Evolutionary conservation across 2,113 vertebrate species (phyloP), one percentile per base, ranked within the genome.

Genomic region (Crotalus horridus): DNA sequence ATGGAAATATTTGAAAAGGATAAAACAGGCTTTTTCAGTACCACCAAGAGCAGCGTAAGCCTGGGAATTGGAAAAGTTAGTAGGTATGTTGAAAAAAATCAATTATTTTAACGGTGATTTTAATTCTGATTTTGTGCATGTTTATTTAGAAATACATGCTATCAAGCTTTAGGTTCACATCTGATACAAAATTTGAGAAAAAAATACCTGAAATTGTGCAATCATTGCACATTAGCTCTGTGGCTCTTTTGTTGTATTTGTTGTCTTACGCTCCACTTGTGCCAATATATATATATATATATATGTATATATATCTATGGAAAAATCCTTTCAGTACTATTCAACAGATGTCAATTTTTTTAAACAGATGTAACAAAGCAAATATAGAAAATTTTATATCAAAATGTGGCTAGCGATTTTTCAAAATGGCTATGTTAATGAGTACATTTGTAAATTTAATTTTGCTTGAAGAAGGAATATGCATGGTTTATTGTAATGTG

Each of bases 331-430:
- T 95, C 94, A 93, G 95, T 96, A 94, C 92, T 96, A 95, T 97
- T 97, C 95, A 96, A 95, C 94, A 94, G 88, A 90, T 88, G 58
- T 96, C 96, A 97, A 94, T 26, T 39, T 95, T 92, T 97, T 94
- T 97, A 98, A 95, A 96, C 97, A 94, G 87, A 96, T 97, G 95
- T 97, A 96, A 96, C 96, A 91, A 96, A 86, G 85, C 46, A 81
- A 64, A 94, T 96, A 89, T 94, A 94, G 0, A 95, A 91, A n/a
- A 94, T 85, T 90, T 92, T 95, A 91, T 96, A 95, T 95, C 89
- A 91, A 96, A 95, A 90, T 93, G 93, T 87, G 48, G 21, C 92
- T 94, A 95, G 92, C 91, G 89, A 88, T 86, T 85, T 95, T 95
- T 94, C 95, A 97, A 95, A 96, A 95, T 95, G 39, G 94, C 93